Evolutionary conservation across 2,888 invertebrate species (phyloP).

Genomic region (Cremastinae sp.): DNA sequence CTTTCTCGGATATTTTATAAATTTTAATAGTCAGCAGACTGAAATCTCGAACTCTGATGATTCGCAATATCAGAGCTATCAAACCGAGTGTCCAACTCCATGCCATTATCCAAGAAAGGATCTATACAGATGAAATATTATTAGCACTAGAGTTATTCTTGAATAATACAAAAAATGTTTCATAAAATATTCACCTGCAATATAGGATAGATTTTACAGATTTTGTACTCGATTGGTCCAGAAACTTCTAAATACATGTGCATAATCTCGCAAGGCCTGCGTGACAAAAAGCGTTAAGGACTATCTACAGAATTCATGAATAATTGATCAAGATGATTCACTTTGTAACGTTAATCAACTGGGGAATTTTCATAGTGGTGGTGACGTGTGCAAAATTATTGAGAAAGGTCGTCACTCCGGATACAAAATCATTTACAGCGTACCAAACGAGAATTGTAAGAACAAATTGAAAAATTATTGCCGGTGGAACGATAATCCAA

Average conservation of each 20-base stretch:
- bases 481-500: constrained; percentile 72
- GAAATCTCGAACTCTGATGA: constrained; percentile 66
- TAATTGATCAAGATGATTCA: constrained; percentile 18
- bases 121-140: constrained; percentile 62
- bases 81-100: constrained; percentile 68
- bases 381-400: constrained; percentile 53
- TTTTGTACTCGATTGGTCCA: constrained; percentile 44
- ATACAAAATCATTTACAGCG: constrained; percentile 55
- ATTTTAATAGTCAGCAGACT: constrained; percentile 66
- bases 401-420: constrained; percentile 66
- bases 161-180: no score
- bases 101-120: constrained; percentile 65
- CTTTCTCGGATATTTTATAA: constrained; percentile 58
- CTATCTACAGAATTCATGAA: background rate
- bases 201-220: constrained; percentile 59
- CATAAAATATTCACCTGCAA: constrained; percentile 64
- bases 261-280: constrained; percentile 66
- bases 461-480: constrained; percentile 67
- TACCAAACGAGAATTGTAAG: constrained; percentile 64
- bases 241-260: constrained; percentile 58
- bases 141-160: no score
- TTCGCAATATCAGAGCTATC: constrained; percentile 63
- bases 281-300: constrained; percentile 23
- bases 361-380: constrained; percentile 46
- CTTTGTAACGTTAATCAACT: constrained; percentile 37